Evolutionary conservation across 2,888 invertebrate species (phyloP).

Genomic region (Loripinus fragilis): DNA sequence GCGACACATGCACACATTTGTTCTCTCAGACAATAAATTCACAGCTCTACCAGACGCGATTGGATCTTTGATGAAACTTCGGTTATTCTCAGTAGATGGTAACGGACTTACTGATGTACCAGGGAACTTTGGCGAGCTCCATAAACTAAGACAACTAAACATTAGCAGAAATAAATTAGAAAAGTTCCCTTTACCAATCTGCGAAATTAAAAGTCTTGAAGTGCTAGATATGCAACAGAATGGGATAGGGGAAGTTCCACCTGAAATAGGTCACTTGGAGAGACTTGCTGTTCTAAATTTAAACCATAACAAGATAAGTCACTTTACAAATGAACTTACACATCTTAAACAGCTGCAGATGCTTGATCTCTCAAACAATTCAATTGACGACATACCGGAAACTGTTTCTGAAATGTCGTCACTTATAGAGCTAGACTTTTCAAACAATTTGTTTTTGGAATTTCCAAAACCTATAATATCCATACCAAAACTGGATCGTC

Average conservation of each 20-base stretch:
- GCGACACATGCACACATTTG: conserved; percentile 71
- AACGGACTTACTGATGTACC: conserved; percentile 74
- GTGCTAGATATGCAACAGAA: conserved; percentile 73
- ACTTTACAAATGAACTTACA: conserved; percentile 72
- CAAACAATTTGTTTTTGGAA: conserved; percentile 77
- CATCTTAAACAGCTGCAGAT: conserved; percentile 62
- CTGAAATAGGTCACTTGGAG: conserved; percentile 69
- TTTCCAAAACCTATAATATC: conserved; percentile 77
- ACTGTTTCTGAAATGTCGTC: conserved; percentile 91
- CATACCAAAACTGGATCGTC: conserved; percentile 72
- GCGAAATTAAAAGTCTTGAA: conserved; percentile 66
- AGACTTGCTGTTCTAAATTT: conserved; percentile 69
- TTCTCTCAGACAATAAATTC: conserved; percentile 75
- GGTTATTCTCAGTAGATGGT: conserved; percentile 66
- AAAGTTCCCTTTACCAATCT: conserved; percentile 72
- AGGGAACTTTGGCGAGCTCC: conserved; percentile 73
- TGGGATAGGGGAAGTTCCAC: conserved; percentile 66
- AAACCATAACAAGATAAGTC: conserved; percentile 67
- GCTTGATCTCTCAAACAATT: conserved; percentile 74
- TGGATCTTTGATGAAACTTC: conserved; percentile 70
- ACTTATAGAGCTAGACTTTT: conserved; percentile 75
- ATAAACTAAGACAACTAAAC: conserved; percentile 72
- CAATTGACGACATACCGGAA: conserved; percentile 71
- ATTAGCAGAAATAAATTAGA: conserved; percentile 73
- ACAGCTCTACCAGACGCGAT: conserved; percentile 70